Conservation (phyloP, 2,113 vertebrate genomes). For the Origma solitaria region DNA sequence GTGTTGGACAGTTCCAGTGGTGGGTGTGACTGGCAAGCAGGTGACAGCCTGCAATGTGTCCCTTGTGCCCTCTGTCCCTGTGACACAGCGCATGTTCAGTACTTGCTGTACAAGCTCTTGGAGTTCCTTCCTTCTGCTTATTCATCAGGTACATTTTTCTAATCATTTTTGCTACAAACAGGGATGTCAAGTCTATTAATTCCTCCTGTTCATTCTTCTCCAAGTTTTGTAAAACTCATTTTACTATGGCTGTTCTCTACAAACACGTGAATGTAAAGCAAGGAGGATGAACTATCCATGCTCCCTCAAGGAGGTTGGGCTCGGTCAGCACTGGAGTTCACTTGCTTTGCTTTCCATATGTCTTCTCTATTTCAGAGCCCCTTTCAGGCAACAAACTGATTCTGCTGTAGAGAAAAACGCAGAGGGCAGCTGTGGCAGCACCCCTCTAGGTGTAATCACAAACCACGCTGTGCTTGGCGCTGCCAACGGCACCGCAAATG, state of each 20-base stretch:
- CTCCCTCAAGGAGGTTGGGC: background rate
- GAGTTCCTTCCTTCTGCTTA: background rate
- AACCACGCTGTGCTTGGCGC: conserved; percentile 59
- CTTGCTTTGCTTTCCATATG: conserved; percentile 47
- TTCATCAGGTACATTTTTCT: background rate
- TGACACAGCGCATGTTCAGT: background rate
- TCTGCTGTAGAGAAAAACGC: conserved; percentile 64
- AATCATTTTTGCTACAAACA: background rate
- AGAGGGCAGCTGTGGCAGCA: conserved; percentile 58
- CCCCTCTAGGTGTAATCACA: conserved; percentile 74
- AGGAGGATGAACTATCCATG: background rate
- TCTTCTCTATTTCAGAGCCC: conserved; percentile 70
- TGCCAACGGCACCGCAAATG: conserved; percentile 53
- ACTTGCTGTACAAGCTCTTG: background rate
- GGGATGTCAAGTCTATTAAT: background rate
- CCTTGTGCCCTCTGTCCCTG: background rate
- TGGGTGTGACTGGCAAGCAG: background rate
- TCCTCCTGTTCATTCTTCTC: background rate
- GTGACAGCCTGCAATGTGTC: background rate
- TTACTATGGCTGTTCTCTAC: background rate
- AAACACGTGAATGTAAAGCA: fast-evolving
- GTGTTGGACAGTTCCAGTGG: background rate
- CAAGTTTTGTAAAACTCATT: background rate
- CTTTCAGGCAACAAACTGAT: conserved; percentile 70
- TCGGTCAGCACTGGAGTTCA: background rate